Base-by-base conservation (phyloP, 2,113 vertebrate species). In the Mungos mungo region DNA sequence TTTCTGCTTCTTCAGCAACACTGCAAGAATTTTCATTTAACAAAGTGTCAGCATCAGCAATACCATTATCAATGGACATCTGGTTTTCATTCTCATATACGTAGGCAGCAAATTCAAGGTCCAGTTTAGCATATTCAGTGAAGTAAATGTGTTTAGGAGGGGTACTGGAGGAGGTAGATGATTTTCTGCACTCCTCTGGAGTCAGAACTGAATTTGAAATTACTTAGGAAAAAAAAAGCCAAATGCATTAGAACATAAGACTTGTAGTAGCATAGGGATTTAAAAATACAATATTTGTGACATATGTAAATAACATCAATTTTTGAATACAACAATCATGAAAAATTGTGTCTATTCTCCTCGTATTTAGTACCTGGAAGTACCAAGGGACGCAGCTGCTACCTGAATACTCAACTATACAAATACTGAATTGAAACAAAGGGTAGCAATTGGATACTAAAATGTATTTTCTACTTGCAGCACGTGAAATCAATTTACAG, bases 1-100 rank as follows among this genome's bases (percentile, higher is more conserved):
- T 98, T 98, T 97, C 97, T 98, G 98, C 97, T 97, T 96, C 96
- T 96, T 98, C 98, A 98, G 98, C 97, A 98, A 81, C 63, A 92
- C 90, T 3, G 47, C 45, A 90, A 97, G 45, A 92, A 63, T 94
- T 98, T 97, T 35, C 95, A 69, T 80, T 98, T 94, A 97, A 27
- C 14, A 25, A 79, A 52, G 4, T 2, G 25, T 71, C 63, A 93
- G 87, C 95, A 91, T 47, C 97, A 92, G 12, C 96, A 41, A 33
- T 35, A 1, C 3, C 0, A 9, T 88, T 97, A 85, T 95, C 97
- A 69, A 11, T 21, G 86, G 93, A 65, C 96, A 96, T 45, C 97
- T 93, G 93, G 93, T 92, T n/a, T 98, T 89, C 83, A 6, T 60
- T 90, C 87, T 97, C n/a, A 96, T 92, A 25, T 4, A 29, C 15